phyloP scores from a whole-genome alignment of 2,113 vertebrate genomes.

The Leptocoma aspasia region DNA sequence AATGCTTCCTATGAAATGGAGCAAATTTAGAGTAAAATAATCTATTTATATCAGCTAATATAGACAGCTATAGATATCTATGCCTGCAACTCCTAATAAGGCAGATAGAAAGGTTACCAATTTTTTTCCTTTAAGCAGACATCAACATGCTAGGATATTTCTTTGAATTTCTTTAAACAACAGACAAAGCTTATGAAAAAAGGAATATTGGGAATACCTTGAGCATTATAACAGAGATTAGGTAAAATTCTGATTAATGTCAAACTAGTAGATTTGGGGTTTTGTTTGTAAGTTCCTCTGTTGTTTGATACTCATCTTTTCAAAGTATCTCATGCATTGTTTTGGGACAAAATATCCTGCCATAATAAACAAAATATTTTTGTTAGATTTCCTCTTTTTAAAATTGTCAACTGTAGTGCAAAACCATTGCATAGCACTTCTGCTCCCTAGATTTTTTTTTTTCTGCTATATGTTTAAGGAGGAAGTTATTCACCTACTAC shows the following conservation, averaged over 20 bases:
- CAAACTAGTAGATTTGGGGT: background rate
- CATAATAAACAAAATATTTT: conserved; percentile 16
- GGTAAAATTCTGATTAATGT: background rate
- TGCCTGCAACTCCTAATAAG: background rate
- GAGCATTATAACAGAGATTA: background rate
- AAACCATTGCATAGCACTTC: background rate
- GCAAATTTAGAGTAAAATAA: background rate
- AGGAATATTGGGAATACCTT: background rate
- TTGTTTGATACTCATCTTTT: background rate
- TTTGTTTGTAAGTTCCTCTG: background rate
- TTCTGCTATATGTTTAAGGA: conserved; percentile 11
- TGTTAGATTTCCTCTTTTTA: background rate
- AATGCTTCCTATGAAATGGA: background rate
- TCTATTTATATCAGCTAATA: background rate
- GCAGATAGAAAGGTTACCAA: background rate
- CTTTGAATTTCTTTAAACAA: background rate
- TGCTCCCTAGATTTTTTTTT: background rate
- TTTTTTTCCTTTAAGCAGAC: background rate
- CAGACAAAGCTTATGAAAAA: background rate
- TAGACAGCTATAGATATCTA: background rate
- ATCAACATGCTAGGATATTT: background rate
- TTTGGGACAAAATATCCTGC: conserved; percentile 29
- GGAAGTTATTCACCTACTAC: conserved; percentile 9
- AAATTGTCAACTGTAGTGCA: background rate
- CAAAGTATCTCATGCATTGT: background rate